These are phyloP conservation scores for Bubo scandiacus DNA, from an alignment of 2,113 vertebrate species.

Conservation along the genomic window DNA sequence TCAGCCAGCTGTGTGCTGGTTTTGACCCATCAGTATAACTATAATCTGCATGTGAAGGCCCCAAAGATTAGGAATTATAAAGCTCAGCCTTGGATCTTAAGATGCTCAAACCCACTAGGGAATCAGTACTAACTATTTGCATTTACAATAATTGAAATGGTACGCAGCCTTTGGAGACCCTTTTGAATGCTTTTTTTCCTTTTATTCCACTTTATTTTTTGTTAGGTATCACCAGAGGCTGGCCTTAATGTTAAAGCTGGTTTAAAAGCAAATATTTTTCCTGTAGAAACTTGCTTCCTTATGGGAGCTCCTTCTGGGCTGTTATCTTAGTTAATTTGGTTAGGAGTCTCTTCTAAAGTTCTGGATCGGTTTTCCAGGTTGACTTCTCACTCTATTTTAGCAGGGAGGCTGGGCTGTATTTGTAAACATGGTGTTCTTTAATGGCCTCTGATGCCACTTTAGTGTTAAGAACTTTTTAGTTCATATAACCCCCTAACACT, in stretches of 20 bases:
- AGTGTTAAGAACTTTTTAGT: neutral
- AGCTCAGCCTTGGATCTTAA: neutral
- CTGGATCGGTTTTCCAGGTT: neutral
- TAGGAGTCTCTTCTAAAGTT: neutral
- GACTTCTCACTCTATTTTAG: neutral
- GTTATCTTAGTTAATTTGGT: neutral
- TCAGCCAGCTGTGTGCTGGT: neutral
- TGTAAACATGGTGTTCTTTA: neutral
- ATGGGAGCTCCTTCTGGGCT: neutral
- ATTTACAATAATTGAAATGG: neutral
- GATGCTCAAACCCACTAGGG: fast-evolving
- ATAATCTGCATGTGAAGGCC: neutral
- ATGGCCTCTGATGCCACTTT: neutral
- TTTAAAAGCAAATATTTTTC: neutral
- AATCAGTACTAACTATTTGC: neutral
- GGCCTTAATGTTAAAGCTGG: neutral
- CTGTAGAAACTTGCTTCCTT: neutral
- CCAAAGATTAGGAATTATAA: neutral
- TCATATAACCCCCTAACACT: neutral
- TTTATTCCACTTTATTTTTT: neutral
- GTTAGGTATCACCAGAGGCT: neutral
- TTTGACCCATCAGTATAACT: neutral
- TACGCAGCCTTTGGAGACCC: neutral
- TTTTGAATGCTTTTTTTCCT: neutral
- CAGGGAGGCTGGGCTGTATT: neutral